Base-by-base conservation (phyloP, 2,113 vertebrate species). In the Ailuropoda melanoleuca region DNA sequence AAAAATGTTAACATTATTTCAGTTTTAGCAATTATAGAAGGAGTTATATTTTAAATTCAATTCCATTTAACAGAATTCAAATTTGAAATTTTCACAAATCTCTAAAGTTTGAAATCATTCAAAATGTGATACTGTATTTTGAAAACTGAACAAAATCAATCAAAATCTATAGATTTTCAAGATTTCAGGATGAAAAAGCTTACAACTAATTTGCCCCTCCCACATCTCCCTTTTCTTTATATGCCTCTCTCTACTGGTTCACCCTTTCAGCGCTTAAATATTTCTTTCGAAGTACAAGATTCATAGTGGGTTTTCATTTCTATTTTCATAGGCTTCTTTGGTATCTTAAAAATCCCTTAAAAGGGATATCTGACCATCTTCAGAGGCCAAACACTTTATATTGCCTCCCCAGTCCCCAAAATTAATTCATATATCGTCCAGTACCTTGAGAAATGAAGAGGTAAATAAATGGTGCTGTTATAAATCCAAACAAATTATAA, bases 381-480 rank as follows among this genome's bases (percentile, higher is more conserved):
- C 68, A 75, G 72, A 74, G 14, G 15, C 95, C 95, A 86, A 60
- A 62, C 2, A 75, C 34, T 56, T 93, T 93, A 43, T 34, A 96
- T 87, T 84, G 21, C n/a, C 9, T 55, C 26, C 39, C 31, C 13
- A 53, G 2, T 88, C 6, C 4, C 13, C 15, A 11, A 72, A 86
- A 82, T 86, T 64, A 58, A 77, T 78, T 96, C 58, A 29, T 50
- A 29, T 50, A 62, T 80, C 21, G 85, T 66, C 88, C 8, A 93
- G 10, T n/a, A 23, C 11, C 14, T 84, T 97, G 92, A 83, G n/a
- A 95, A 83, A 75, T 95, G 9, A 93, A 93, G 18, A 66, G 19
- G 72, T 53, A 92, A 78, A 87, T 70, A 92, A 78, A 90, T 70
- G 12, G 2, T 50, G 23, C 8, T 31, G 2, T 37, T 90, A 74